Base-by-base conservation (phyloP, 1,140 invertebrate genomes). In the Cherax destructor region DNA sequence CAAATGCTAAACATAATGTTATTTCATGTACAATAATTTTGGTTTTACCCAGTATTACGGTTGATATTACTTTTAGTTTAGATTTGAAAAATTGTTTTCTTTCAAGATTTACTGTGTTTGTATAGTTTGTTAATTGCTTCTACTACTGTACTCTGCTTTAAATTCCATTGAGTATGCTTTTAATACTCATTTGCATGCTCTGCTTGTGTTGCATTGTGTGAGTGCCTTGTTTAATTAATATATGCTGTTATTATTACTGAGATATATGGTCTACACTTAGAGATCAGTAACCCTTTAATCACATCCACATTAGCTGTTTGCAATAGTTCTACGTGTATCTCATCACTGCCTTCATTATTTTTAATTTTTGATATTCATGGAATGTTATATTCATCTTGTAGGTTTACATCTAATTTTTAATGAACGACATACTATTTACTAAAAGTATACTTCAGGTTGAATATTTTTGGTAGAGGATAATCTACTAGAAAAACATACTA, bases 121-220 rank as follows among this genome's bases (percentile, higher is more conserved):
- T 10, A 7, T 9, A 30, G 11, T 65, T 21, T 65, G 61, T 21
- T 21, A 41, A 5, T 24, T 74, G n/a, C 69, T 30, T 74, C 16
- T 30, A 74, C 24, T 30, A 74, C 24, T 74, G 24, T 5, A 72
- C 69, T 18, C 24, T 72, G n/a, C 69, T 74, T 74, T 30, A 21
- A 4, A 30, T 74, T 6, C 11, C 24, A 74, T 6, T 30, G 69
- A 30, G 21, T 41, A 9, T 30, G 21, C 21, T 30, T 6, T 9
- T 65, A 65, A 65, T 74, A 0, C 30, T 30, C 69, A 74, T 30
- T 11, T 74, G 69, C 69, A 74, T 74, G 69, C 21, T 74, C 69
- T 74, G 69, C 69, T 74, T 74, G 65, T 74, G n/a, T 74, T 74
- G 21, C 6, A 74, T 74, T 74, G 13, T 74, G 69, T 74, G 9